phyloP scores from a whole-genome alignment of 1,140 invertebrate species.

The Helicoverpa zea region DNA sequence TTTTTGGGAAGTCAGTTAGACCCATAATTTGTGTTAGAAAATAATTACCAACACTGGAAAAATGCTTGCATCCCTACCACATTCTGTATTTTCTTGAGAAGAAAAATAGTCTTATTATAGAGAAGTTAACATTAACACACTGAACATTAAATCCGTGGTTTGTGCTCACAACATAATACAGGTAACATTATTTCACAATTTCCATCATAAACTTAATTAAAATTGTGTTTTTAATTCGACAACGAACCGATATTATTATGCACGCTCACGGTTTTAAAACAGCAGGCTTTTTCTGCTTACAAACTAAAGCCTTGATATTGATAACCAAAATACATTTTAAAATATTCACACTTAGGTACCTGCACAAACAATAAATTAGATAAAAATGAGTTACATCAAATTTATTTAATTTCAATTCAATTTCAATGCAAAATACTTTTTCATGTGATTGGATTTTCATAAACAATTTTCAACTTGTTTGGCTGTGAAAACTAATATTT shows the following conservation, averaged over 20 bases:
- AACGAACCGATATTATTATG: slow-evolving; percentile 24
- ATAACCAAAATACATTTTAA: slow-evolving; percentile 11
- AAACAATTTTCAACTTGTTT: slow-evolving; percentile 9
- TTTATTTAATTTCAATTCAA: too few species aligned
- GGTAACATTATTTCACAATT: neutral
- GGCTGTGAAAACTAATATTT: slow-evolving; percentile 2
- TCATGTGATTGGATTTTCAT: slow-evolving; percentile 15
- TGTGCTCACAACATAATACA: neutral
- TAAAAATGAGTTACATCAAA: neutral
- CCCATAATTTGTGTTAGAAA: too few species aligned
- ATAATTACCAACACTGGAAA: too few species aligned
- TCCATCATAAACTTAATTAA: neutral
- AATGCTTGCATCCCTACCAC: too few species aligned
- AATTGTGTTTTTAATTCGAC: slow-evolving; percentile 9
- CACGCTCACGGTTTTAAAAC: slow-evolving; percentile 32
- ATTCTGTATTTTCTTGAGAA: too few species aligned
- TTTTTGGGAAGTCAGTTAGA: neutral
- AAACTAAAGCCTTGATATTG: neutral
- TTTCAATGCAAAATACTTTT: neutral
- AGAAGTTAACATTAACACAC: too few species aligned
- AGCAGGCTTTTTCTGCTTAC: slow-evolving; percentile 22
- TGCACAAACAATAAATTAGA: neutral
- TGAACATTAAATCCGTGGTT: neutral
- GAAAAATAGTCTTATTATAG: too few species aligned
- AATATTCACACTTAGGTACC: neutral